Evolutionary conservation across 2,797 vertebrate species (phyloP), one percentile per base, ranked within the genome.

Genomic region (Enoplosus armatus): DNA sequence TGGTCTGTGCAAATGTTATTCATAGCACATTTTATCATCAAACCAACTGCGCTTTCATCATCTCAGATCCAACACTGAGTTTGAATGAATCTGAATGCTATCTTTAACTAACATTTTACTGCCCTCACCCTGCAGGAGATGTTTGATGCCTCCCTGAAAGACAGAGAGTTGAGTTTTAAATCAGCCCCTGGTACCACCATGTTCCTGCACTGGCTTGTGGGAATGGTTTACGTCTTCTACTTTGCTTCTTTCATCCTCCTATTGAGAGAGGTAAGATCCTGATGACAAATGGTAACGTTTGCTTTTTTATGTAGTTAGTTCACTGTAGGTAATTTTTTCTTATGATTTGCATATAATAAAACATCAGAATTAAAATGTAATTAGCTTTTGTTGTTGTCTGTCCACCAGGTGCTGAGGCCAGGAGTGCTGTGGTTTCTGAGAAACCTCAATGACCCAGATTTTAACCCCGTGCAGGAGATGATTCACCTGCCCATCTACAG

Each of bases 181-280:
- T 99, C 98, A 0, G 98, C 98, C 2, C 98, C 98, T 3, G 98
- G 98, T 33, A 99, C 98, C 14, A 99, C 98, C 60, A 99, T 99
- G 98, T 99, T 99, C 84, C 94, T 99, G 67, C 98, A 99, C 79
- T 99, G 98, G 98, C 96, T 99, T 24, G 98, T 99, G 77, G 98
- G 98, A 71, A 99, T 99, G 98, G 98, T 99, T 37, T 99, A 99
- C 0, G 98, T 99, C 85, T 99, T 99, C 93, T 99, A 99, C 94
- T 99, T 99, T 65, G 98, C 98, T 43, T 99, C 98, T 64, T 99
- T 99, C 92, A 99, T 99, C 82, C 97, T 99, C 61, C 86, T 99
- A 1, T 95, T 99, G 77, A 95, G 98, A 96, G 98, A 99, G 96
- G 98, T 99, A 78, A 59, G 63, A 73, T 41, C 16, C 33, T 26